phyloP scores from a whole-genome alignment of 1,140 invertebrate genomes.

The Lineus longissimus region DNA sequence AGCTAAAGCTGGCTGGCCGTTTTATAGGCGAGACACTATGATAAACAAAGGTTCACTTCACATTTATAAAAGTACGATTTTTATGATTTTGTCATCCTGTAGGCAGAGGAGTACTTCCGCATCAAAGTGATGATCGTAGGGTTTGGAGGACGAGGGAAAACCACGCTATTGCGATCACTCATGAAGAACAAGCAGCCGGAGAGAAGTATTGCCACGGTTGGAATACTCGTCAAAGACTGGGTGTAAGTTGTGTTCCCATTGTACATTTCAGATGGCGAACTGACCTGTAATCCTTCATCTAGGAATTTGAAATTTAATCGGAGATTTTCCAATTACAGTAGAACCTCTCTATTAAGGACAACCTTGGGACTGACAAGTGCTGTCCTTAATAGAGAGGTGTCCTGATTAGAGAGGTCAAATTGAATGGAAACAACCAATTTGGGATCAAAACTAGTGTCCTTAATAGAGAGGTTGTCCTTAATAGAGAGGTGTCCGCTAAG shows the following conservation, averaged over 20 bases:
- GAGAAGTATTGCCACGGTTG: slow-evolving; percentile 34
- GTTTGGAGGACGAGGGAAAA: slow-evolving; percentile 87
- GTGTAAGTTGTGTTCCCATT: slow-evolving; percentile 30
- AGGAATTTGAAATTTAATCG: too few species aligned
- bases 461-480: too few species aligned
- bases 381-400: too few species aligned
- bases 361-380: too few species aligned
- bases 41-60: neutral
- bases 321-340: too few species aligned
- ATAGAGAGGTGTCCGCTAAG: too few species aligned
- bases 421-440: too few species aligned
- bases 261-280: neutral
- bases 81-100: slow-evolving; percentile 6
- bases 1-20: too few species aligned
- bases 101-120: slow-evolving; percentile 82
- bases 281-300: too few species aligned
- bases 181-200: slow-evolving; percentile 69
- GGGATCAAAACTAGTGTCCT: too few species aligned
- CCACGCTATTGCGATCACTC: slow-evolving; percentile 85
- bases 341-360: too few species aligned
- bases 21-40: neutral
- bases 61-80: neutral
- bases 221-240: slow-evolving; percentile 48
- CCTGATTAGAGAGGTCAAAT: too few species aligned
- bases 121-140: slow-evolving; percentile 98